Base-by-base conservation (phyloP, 2,797 vertebrate species). In the Chromis chromis region DNA sequence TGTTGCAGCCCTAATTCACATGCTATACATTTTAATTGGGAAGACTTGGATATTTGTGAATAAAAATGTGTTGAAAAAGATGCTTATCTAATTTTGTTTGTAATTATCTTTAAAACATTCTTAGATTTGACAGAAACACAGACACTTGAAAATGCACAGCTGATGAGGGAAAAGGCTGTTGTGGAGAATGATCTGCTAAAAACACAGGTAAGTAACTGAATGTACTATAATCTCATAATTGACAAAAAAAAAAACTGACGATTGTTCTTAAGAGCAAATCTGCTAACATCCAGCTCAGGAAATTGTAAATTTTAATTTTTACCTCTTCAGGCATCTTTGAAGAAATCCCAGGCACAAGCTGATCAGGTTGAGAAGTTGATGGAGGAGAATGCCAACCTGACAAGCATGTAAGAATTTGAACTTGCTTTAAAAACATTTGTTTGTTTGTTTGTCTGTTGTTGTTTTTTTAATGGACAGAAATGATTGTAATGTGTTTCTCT, bases 161-260 rank as follows among this genome's bases (percentile, higher is more conserved):
- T 99, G 66, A 96, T 89, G 82, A 93, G 84, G 60, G 96, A 96
- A 84, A 99, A 96, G 84, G 94, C 94, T 21, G 78, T 84, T 19
- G 86, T 98, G 56, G 96, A 97, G 86, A 96, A 95, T 12, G 88
- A 96, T 72, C 87, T 98, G 44, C 95, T 96, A 78, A 91, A 95
- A 87, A 93, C 94, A 28, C 95, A 91, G 91, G 95, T 96, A 77
- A 83, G 76, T 6, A 9, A 48, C 57, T 46, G 0, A 42, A 33
- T 56, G n/a, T 54, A 0, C 8, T 50, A 13, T 9, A 27, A 12
- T 65, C 5, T 31, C 8, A 62, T 27, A 10, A 57, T 0, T 58
- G 16, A 31, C 6, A 40, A 28, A 40, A 4, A 13, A 31, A 31
- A 7, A 31, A 31, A 9, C 27, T 13, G 33, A 1, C 6, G 9